phyloP scores from a whole-genome alignment of 2,797 vertebrate genomes.

The Oreonectes daqikongensis region DNA sequence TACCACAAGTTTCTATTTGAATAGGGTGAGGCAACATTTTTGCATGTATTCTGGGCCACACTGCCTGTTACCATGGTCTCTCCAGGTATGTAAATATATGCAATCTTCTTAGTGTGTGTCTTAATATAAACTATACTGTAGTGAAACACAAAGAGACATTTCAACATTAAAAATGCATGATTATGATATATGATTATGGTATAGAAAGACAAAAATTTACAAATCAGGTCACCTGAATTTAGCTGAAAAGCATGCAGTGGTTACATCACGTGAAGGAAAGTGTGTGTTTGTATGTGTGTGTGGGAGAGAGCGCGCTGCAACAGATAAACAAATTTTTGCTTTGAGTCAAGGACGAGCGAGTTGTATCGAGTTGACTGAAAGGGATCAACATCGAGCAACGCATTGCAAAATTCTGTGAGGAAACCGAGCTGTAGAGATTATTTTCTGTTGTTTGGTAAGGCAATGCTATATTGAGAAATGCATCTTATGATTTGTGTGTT shows the following conservation, averaged over 20 bases:
- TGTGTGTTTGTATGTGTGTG: slow-evolving; percentile 42
- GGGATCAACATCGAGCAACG: neutral
- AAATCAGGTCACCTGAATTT: neutral
- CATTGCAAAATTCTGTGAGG: slow-evolving; percentile 42
- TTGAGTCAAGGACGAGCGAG: neutral
- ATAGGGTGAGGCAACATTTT: slow-evolving; percentile 66
- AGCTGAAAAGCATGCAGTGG: slow-evolving; percentile 41
- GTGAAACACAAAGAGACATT: neutral
- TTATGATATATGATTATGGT: too few species aligned
- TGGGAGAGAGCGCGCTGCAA: slow-evolving; percentile 65
- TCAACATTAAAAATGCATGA: neutral
- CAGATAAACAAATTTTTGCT: slow-evolving; percentile 47
- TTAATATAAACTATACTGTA: neutral
- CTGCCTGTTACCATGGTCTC: slow-evolving; percentile 36
- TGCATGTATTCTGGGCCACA: slow-evolving; percentile 67
- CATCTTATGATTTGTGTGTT: too few species aligned
- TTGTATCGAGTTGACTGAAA: neutral
- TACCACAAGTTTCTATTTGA: slow-evolving; percentile 67
- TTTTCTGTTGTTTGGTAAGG: too few species aligned
- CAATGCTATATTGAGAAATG: too few species aligned
- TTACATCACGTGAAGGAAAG: slow-evolving; percentile 52
- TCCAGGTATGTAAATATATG: slow-evolving; percentile 52
- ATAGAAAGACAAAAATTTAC: neutral
- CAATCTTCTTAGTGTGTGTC: neutral
- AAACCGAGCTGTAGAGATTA: neutral